Evolutionary conservation across 2,888 invertebrate species (phyloP).

Genomic region (Dynastes hyllus): DNA sequence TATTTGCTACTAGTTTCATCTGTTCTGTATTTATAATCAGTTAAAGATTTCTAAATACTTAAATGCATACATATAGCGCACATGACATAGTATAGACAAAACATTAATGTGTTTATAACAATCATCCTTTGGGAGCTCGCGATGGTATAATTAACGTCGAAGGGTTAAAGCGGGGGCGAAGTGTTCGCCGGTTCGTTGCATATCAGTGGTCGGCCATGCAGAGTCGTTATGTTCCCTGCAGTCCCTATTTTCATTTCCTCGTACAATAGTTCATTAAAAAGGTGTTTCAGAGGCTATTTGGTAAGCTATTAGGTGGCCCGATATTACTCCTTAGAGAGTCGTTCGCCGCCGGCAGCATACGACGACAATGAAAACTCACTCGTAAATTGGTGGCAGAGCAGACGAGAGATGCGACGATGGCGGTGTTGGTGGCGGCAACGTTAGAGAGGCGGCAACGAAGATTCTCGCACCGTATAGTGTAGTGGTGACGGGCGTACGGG

Average conservation of each 20-base stretch:
- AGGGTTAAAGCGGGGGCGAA: conserved; percentile 56
- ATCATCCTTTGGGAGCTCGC: conserved; percentile 48
- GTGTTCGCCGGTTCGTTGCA: conserved; percentile 52
- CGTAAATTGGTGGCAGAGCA: conserved; percentile 68
- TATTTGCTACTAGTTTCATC: too few relatives aligned
- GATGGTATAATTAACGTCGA: conserved; percentile 50
- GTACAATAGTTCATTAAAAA: conserved; percentile 81
- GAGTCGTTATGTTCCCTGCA: conserved; percentile 57
- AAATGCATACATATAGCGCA: too few relatives aligned
- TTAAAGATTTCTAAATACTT: too few relatives aligned
- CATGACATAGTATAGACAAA: conserved; percentile 30
- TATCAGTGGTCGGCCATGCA: conserved; percentile 45
- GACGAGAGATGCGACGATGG: conserved; percentile 48
- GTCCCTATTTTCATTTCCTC: conserved; percentile 73
- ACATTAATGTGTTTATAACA: conserved; percentile 52
- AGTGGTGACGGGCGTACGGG: conserved; percentile 42
- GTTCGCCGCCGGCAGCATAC: conserved; percentile 70
- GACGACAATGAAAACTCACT: conserved; percentile 71
- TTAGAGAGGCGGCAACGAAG: conserved; percentile 26
- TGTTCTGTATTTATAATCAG: too few relatives aligned
- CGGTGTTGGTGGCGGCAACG: conserved; percentile 29
- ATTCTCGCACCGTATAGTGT: not conserved
- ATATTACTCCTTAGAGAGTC: conserved; percentile 73
- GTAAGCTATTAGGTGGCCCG: conserved; percentile 79
- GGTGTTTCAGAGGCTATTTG: conserved; percentile 83